Conservation (phyloP, 2,113 vertebrate genomes). For the Semicossyphus pulcher region DNA sequence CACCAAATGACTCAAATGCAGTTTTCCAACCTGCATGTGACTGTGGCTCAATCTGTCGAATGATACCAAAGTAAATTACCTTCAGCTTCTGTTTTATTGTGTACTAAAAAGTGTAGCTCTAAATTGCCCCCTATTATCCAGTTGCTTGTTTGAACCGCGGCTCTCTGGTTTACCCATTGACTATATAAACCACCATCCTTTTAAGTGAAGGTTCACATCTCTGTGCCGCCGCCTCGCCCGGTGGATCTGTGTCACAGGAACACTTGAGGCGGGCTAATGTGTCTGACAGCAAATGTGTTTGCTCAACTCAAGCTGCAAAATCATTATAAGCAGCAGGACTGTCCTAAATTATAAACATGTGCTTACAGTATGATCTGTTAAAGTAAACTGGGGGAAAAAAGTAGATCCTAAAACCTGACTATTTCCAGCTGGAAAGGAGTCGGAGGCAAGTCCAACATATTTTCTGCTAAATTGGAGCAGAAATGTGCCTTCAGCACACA, state of each 20-base stretch:
- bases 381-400: slow-evolving; percentile 73
- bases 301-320: slow-evolving; percentile 79
- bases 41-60: slow-evolving; percentile 44
- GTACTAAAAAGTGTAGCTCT: slow-evolving; percentile 55
- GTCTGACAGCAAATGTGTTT: slow-evolving; percentile 79
- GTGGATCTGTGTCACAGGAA: slow-evolving; percentile 69
- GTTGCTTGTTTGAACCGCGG: slow-evolving; percentile 49
- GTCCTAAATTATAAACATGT: slow-evolving; percentile 84
- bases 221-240: slow-evolving; percentile 44
- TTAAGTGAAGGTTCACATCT: slow-evolving; percentile 65
- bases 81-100: slow-evolving; percentile 56
- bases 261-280: slow-evolving; percentile 68
- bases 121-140: slow-evolving; percentile 53
- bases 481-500: slow-evolving; percentile 70
- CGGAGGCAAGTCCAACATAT: slow-evolving; percentile 76
- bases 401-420: slow-evolving; percentile 77
- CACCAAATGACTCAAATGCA: slow-evolving; percentile 21
- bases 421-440: slow-evolving; percentile 82
- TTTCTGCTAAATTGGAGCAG: slow-evolving; percentile 82
- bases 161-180: slow-evolving; percentile 68
- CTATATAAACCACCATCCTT: slow-evolving; percentile 56
- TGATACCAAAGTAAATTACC: slow-evolving; percentile 52
- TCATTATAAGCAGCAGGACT: slow-evolving; percentile 79
- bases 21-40: slow-evolving; percentile 52
- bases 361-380: slow-evolving; percentile 82